phyloP scores from a whole-genome alignment of 2,113 vertebrate species.

The Excalfactoria chinensis region DNA sequence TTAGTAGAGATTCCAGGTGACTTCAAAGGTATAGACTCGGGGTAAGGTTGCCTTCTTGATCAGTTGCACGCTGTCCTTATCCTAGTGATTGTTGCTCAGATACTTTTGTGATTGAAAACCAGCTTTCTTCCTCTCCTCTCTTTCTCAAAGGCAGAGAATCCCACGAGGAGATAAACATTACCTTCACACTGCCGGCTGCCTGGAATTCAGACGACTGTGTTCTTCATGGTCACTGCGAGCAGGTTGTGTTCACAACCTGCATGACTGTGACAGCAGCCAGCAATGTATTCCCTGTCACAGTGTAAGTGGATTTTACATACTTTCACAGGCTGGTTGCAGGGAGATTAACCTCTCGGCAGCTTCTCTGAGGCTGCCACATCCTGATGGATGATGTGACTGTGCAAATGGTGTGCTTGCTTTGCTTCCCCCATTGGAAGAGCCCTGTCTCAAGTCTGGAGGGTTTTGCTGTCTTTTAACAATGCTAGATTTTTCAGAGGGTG shows the following conservation, averaged over 20 bases:
- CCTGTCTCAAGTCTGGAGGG: background rate
- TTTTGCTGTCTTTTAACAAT: background rate
- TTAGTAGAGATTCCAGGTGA: background rate
- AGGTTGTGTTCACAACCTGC: conserved; percentile 94
- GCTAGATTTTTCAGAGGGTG: background rate
- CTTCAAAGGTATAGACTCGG: background rate
- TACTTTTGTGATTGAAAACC: background rate
- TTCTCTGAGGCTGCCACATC: background rate
- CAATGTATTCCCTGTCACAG: conserved; percentile 92
- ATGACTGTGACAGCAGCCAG: conserved; percentile 93
- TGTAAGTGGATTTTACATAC: conserved; percentile 81
- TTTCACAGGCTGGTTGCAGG: background rate
- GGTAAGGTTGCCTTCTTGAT: background rate
- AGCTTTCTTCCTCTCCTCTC: background rate
- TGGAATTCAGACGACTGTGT: conserved; percentile 96
- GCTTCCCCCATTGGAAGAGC: fast-evolving
- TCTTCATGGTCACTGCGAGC: conserved; percentile 94
- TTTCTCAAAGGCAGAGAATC: conserved; percentile 88
- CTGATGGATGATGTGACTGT: fast-evolving
- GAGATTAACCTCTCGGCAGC: background rate
- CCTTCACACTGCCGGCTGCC: conserved; percentile 91
- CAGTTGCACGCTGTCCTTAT: background rate
- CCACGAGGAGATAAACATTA: conserved; percentile 96
- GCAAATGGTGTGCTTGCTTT: fast-evolving
- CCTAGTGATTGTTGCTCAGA: background rate